These are phyloP conservation scores for Actinernus sp. DNA, from an alignment of 92 coral and sea anemone genomes.

Conservation along the genomic window DNA sequence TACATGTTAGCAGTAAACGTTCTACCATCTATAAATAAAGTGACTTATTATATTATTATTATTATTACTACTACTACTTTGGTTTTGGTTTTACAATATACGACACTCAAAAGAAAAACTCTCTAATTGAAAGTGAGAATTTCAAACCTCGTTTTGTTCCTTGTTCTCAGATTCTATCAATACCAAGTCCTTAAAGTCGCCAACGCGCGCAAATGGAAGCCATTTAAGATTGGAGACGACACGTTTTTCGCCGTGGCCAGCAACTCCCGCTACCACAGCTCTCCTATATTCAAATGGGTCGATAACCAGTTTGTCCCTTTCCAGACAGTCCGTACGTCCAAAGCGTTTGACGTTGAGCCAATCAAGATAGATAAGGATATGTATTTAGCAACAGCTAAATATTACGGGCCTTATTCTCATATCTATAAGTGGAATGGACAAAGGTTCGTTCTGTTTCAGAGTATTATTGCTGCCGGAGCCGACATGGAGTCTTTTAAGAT, in stretches of 20 bases:
- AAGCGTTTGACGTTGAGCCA: constrained; percentile 88
- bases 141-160: too few relatives aligned
- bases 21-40: too few relatives aligned
- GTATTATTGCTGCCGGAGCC: constrained; percentile 78
- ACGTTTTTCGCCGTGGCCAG: constrained; percentile 87
- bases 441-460: constrained; percentile 77
- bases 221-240: constrained; percentile 76
- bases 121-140: too few relatives aligned
- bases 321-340: constrained; percentile 65
- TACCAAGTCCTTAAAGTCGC: constrained; percentile 81
- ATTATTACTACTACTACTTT: too few relatives aligned
- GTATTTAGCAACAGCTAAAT: constrained; percentile 83
- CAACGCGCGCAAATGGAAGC: constrained; percentile 85
- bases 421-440: constrained; percentile 91
- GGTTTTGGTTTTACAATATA: too few relatives aligned
- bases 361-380: constrained; percentile 72
- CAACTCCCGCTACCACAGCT: constrained; percentile 64
- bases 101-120: too few relatives aligned
- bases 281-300: constrained; percentile 87
- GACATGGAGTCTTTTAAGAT: constrained; percentile 86
- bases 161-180: constrained; percentile 65
- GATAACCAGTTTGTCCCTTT: constrained; percentile 70
- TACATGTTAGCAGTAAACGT: too few relatives aligned
- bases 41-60: too few relatives aligned
- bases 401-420: constrained; percentile 68